Conservation (phyloP, 2,888 invertebrate species). For the Globia sparganii region DNA sequence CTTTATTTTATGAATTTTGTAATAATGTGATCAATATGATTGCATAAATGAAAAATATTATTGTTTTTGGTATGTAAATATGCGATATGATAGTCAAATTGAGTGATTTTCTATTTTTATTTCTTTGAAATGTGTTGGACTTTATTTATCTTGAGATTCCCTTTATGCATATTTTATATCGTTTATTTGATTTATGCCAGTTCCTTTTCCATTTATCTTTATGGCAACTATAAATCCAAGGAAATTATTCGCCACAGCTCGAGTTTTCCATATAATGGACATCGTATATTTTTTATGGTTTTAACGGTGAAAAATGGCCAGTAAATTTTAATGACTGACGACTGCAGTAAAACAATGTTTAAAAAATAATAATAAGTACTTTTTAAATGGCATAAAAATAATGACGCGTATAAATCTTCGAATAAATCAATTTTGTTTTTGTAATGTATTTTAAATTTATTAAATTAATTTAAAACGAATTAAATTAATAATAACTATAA, state of each 20-base stretch:
- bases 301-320: neutral
- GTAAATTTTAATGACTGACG: neutral
- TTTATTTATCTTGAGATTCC: neutral
- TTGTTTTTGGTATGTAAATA: neutral
- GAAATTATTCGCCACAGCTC: neutral
- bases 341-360: neutral
- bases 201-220: neutral
- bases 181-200: neutral
- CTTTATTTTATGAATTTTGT: neutral
- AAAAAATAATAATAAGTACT: neutral
- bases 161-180: neutral
- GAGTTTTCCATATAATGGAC: neutral
- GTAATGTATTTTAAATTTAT: neutral
- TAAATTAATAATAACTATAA: neutral
- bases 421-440: neutral
- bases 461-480: neutral
- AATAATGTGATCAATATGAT: neutral
- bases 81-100: neutral
- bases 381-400: neutral
- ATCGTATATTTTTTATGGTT: constrained; percentile 12
- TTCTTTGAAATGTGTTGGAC: neutral
- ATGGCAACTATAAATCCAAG: neutral
- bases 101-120: too few relatives aligned
- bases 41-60: neutral
- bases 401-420: neutral